Conservation (phyloP, 2,797 vertebrate species). For the Halcyon leucocephala region DNA sequence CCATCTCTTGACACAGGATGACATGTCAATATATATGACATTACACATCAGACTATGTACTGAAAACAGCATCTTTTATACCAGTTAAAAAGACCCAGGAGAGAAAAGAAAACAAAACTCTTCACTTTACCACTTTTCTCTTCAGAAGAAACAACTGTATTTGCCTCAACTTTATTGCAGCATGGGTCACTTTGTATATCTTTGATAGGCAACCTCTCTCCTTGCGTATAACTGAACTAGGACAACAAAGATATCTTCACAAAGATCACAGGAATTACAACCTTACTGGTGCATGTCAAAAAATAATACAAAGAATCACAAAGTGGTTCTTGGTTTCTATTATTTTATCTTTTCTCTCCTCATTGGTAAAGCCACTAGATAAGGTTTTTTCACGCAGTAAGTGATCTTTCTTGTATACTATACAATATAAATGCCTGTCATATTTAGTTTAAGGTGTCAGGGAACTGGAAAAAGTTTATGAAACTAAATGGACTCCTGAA, state of each 20-base stretch:
- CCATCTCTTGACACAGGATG: not conserved
- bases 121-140: not conserved
- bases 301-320: not conserved
- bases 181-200: not conserved
- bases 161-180: slow-evolving; percentile 30
- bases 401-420: slow-evolving; percentile 57
- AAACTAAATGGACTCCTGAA: slow-evolving; percentile 75
- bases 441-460: slow-evolving; percentile 76
- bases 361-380: slow-evolving; percentile 13
- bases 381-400: slow-evolving; percentile 4
- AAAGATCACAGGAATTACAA: not conserved
- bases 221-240: not conserved
- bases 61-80: not conserved
- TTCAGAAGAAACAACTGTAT: not conserved
- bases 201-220: not conserved
- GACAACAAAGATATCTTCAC: not conserved
- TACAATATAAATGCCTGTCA: slow-evolving; percentile 72
- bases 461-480: slow-evolving; percentile 71
- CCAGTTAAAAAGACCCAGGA: not conserved
- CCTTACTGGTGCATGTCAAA: not conserved
- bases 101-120: not conserved
- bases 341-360: slow-evolving; percentile 19
- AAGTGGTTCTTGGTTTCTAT: not conserved
- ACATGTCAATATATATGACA: not conserved
- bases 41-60: not conserved